Base-by-base conservation (phyloP, 2,888 invertebrate species). In the Agonopterix heracliana region DNA sequence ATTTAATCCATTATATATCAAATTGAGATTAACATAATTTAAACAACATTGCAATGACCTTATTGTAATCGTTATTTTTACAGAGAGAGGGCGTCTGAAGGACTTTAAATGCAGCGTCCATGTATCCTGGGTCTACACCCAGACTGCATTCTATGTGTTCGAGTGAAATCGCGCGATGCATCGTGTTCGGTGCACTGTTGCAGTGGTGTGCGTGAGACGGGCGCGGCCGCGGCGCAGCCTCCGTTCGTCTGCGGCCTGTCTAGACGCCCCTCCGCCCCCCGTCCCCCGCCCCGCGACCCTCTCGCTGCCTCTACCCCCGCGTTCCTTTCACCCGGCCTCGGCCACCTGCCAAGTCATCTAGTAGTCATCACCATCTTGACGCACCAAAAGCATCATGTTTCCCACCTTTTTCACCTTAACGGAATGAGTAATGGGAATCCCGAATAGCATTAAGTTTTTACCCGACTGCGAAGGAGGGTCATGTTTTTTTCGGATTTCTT, bases 191-290 rank as follows among this genome's bases (percentile, higher is more conserved):
- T 41, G 41, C 41, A 41, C 41, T 41, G 12, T 11, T 41, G 41
- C 41, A 63, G 9, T 41, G 53, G 75, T 79, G 80, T 80, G 82
- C 60, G 80, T 72, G 73, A 34, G 49, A 44, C 12, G 45, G 45
- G 45, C 44, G 48, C 64, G 9, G n/a, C 10, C 64, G 71, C 80
- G 65, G 80, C 82, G 81, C 87, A 86, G 86, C 86, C 86, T 86
- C 86, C 83, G 71, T 74, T 71, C 79, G 87, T 87, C 87, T 88
- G 86, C 84, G 82, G 83, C 81, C 86, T 79, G 87, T 87, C 87
- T 87, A 87, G 87, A 87, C 87, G 66, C 56, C 73, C 74, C 68
- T 68, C 69, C 26, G 26, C 26, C 69, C 63, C 64, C 71, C 61
- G 63, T 56, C 64, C 54, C 59, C 44, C 56, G 54, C 59, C 56